Conservation (phyloP, 2,888 invertebrate species). For the Lathronympha strigana region DNA sequence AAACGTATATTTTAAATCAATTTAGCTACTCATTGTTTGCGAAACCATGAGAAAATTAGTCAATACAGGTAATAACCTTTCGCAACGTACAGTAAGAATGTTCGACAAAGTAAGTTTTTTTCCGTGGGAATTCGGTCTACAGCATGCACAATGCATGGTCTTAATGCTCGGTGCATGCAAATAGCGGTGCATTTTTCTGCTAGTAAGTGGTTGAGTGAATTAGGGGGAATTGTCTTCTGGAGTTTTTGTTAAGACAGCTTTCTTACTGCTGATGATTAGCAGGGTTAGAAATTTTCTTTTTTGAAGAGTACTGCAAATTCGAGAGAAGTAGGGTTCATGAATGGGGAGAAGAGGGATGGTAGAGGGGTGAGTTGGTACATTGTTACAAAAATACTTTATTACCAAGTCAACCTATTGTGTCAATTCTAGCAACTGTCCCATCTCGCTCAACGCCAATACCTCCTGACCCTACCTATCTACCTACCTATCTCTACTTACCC, state of each 20-base stretch:
- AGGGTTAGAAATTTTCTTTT: neutral
- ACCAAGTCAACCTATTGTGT: too few relatives aligned
- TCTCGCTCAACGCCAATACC: too few relatives aligned
- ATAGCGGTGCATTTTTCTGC: slow-evolving; percentile 36
- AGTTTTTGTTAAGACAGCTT: slow-evolving; percentile 3
- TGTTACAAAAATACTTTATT: too few relatives aligned
- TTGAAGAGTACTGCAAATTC: too few relatives aligned
- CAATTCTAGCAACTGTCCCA: too few relatives aligned
- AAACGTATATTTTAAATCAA: neutral
- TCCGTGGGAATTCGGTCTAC: slow-evolving; percentile 10
- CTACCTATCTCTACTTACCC: too few relatives aligned
- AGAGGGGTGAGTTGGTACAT: too few relatives aligned
- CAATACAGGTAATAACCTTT: neutral
- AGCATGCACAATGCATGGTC: slow-evolving; percentile 31
- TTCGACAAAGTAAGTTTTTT: slow-evolving; percentile 3
- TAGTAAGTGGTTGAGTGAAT: slow-evolving; percentile 24
- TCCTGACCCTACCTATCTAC: too few relatives aligned
- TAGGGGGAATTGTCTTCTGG: slow-evolving; percentile 6
- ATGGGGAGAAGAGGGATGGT: too few relatives aligned
- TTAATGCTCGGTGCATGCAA: slow-evolving; percentile 36
- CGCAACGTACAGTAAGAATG: slow-evolving; percentile 7
- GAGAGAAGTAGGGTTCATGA: too few relatives aligned
- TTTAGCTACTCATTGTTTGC: neutral
- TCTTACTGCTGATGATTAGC: neutral
- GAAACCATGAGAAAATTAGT: slow-evolving; percentile 1